phyloP scores from a whole-genome alignment of 2,113 vertebrate genomes.

The Microcebus murinus region DNA sequence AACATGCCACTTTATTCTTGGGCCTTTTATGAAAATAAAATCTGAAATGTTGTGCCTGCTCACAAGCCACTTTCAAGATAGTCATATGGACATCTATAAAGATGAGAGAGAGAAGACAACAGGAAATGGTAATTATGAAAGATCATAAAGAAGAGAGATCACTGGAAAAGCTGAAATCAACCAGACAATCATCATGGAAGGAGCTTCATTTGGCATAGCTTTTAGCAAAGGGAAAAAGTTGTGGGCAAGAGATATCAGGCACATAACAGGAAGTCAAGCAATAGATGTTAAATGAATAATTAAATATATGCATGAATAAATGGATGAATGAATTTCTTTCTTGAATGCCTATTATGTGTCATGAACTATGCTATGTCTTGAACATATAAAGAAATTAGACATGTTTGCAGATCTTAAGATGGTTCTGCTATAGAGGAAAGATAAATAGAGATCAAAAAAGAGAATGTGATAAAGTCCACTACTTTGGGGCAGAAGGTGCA shows the following conservation, averaged over 20 bases:
- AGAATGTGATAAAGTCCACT: neutral
- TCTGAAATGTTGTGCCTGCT: neutral
- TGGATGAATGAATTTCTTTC: neutral
- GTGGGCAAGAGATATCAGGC: neutral
- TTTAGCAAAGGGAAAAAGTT: neutral
- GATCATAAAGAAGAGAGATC: neutral
- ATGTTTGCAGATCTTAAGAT: neutral
- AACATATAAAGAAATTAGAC: neutral
- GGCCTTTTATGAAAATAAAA: neutral
- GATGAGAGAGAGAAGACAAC: neutral
- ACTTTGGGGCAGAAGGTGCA: neutral
- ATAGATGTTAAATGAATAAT: neutral
- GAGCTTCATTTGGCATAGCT: neutral
- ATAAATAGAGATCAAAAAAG: neutral
- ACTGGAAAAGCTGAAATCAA: neutral
- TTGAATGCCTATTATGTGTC: neutral
- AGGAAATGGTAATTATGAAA: neutral
- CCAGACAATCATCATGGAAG: neutral
- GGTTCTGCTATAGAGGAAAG: neutral
- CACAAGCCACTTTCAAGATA: neutral
- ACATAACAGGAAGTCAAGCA: neutral
- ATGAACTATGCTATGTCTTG: neutral
- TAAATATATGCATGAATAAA: neutral
- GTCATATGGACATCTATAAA: neutral
- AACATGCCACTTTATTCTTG: neutral